A percentile compares a stretch with the other conserved stretches of the same genome.
Evolutionary conservation across 2,888 invertebrate species (phyloP).

Genomic region (Drosophila kambysellisi): DNA sequence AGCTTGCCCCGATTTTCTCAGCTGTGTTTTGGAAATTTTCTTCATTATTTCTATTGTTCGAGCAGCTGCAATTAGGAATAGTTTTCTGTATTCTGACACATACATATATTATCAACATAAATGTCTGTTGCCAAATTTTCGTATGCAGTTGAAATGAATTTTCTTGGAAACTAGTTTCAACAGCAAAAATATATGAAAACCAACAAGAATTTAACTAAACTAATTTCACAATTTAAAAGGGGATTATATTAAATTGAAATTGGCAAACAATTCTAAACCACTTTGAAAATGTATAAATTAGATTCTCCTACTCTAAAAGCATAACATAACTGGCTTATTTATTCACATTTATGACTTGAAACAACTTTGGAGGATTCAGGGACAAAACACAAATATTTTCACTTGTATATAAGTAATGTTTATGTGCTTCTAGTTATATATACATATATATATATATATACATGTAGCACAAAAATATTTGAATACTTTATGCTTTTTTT

Average conservation of each 20-base stretch:
- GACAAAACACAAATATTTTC: background rate
- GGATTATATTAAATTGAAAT: background rate
- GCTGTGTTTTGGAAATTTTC: constrained; percentile 12
- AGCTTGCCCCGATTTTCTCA: constrained; percentile 17
- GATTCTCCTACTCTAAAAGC: background rate
- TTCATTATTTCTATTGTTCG: constrained; percentile 39
- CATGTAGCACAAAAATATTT: constrained; percentile 44
- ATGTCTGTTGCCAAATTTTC: background rate
- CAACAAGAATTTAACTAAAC: background rate
- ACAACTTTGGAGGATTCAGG: background rate
- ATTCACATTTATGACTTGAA: background rate
- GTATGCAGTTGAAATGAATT: background rate
- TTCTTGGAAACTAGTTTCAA: constrained; percentile 1
- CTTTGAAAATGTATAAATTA: background rate
- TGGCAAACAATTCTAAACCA: background rate
- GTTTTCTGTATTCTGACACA: background rate
- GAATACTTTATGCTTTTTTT: constrained; percentile 61
- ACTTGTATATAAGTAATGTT: background rate
- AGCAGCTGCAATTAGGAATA: constrained; percentile 7
- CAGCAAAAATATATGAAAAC: background rate
- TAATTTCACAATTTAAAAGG: background rate
- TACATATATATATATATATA: constrained; percentile 6
- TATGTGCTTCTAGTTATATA: constrained; percentile 10
- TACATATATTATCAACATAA: background rate
- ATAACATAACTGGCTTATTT: background rate